Base-by-base conservation (phyloP, 2,113 vertebrate genomes). In the Vulpes vulpes region DNA sequence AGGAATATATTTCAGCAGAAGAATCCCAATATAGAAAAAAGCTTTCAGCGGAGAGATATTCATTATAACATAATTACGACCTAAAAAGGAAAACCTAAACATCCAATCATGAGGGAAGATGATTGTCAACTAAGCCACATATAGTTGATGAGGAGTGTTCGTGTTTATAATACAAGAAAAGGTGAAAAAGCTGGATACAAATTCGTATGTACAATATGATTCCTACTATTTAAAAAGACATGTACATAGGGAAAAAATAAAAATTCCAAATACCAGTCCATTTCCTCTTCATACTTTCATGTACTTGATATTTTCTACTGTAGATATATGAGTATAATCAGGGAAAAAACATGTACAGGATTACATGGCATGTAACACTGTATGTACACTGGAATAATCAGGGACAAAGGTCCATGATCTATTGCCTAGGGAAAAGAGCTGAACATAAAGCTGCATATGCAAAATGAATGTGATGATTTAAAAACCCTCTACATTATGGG, bases 211-310 rank as follows among this genome's bases (percentile, higher is more conserved):
- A n/a, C 6, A 32, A 8, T 67, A 22, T 71, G 17, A 83, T 17
- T 73, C 12, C 22, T 20, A 11, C 49, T 30, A 55, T 64, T 76
- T 38, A 85, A 86, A 89, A 95, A 30, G 32, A 57, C 62, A 90
- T 65, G 27, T 92, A 16, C 80, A 81, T 53, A 81, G 35, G 71
- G n/a, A 11, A 81, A 85, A 76, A 80, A 92, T 30, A 94, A 94
- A 90, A 84, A 69, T 60, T 92, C 74, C 69, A 86, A 82, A 94
- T 53, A 82, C 93, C 43, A 65, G 25, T 84, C 32, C 67, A 16
- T 32, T 88, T 93, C 23, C 16, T 73, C 32, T 49, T 87, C 71
- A 12, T 53, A 57, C 22, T 53, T 69, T 22, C 20, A 12, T 25
- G 20, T 4, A 32, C 3, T 67, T 82, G n/a, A 57, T 38, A 35